Percentiles rank a stretch among this genome's conserved stretches.
These are phyloP conservation scores for Echinometra lucunter DNA, from an alignment of 53 echinoderm and acorn worm genomes.

Conservation along the genomic window DNA sequence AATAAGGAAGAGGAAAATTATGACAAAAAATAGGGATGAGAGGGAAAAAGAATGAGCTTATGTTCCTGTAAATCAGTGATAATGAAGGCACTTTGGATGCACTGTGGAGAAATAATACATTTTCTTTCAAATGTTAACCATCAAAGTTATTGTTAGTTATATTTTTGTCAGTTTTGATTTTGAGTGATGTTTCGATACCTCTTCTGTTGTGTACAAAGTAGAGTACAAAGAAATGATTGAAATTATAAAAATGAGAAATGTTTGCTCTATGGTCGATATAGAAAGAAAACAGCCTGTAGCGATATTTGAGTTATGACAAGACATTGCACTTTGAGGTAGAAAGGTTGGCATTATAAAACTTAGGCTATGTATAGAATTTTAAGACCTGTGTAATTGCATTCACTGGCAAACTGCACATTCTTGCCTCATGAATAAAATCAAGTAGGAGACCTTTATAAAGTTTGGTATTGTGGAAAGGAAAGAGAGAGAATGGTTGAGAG, in stretches of 20 bases:
- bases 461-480: background rate
- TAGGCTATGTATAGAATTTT: background rate
- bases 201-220: background rate
- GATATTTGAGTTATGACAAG: background rate
- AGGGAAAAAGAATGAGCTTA: too few species aligned
- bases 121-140: background rate
- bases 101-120: background rate
- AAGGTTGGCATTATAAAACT: background rate
- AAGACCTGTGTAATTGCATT: background rate
- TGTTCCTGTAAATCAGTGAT: too few species aligned
- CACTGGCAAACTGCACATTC: background rate
- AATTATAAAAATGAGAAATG: background rate
- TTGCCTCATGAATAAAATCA: background rate
- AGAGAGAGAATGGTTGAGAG: background rate
- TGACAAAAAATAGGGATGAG: too few species aligned
- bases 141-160: background rate
- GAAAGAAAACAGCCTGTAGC: constrained; percentile 23
- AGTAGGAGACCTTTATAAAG: background rate
- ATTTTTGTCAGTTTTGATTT: background rate
- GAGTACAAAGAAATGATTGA: constrained; percentile 1
- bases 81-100: too few species aligned
- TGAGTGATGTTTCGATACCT: background rate
- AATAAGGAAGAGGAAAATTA: too few species aligned
- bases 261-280: constrained; percentile 5
- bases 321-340: constrained; percentile 1